A percentile compares a stretch with the other conserved stretches of the same genome.
Evolutionary conservation across 2,888 invertebrate species (phyloP).

Genomic region (Drosophila suboccidentalis): DNA sequence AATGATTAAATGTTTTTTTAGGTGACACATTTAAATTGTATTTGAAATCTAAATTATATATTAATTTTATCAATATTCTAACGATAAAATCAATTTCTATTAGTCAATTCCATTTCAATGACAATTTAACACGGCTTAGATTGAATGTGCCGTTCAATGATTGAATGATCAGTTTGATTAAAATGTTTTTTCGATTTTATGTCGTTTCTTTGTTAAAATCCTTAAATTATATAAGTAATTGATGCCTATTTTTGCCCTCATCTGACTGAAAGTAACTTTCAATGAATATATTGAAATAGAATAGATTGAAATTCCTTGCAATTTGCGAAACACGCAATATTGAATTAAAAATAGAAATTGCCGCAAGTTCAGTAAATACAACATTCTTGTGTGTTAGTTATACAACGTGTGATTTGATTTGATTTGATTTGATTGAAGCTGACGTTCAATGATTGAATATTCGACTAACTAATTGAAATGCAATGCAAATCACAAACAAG

Average conservation of each 20-base stretch:
- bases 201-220: not conserved
- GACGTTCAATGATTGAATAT: conserved; percentile 21
- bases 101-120: not conserved
- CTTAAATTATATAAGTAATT: not conserved
- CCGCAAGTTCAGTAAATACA: not conserved
- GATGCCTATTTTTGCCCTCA: not conserved
- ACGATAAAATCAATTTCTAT: not conserved
- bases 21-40: not conserved
- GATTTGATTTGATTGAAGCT: conserved; percentile 21
- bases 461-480: conserved; percentile 24
- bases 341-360: not conserved
- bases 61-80: not conserved
- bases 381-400: not conserved
- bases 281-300: not conserved
- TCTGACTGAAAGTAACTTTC: not conserved
- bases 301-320: not conserved
- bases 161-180: not conserved
- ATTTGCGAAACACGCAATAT: not conserved
- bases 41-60: not conserved
- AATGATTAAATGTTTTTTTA: not conserved
- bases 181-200: not conserved
- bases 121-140: not conserved
- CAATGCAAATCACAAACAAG: conserved; percentile 4
- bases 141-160: conserved; percentile 12
- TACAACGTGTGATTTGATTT: conserved; percentile 3